These are phyloP conservation scores for Myzus persicae DNA, from an alignment of 1,140 invertebrate species.

Conservation along the genomic window DNA sequence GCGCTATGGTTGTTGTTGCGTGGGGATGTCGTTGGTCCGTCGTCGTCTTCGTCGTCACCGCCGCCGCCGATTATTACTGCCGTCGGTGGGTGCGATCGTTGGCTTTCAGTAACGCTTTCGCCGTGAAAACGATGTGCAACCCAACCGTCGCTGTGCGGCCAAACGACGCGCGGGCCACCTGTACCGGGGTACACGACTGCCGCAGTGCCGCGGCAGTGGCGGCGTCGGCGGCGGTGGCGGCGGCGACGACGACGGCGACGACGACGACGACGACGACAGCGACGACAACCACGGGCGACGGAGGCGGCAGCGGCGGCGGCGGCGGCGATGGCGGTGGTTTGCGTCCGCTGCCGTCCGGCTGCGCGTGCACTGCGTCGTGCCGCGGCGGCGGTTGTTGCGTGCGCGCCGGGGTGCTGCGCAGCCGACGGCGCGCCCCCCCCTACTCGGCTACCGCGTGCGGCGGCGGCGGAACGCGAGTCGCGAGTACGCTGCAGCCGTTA, in stretches of 20 bases:
- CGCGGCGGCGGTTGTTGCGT: conserved; percentile 45
- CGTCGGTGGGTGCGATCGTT: not conserved
- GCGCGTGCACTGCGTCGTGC: conserved; percentile 56
- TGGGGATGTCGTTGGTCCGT: not conserved
- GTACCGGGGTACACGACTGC: conserved; percentile 42
- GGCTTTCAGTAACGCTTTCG: not conserved
- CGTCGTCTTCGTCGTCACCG: not conserved
- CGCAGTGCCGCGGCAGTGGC: not conserved
- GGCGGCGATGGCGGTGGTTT: conserved; percentile 21
- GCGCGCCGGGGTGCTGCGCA: conserved; percentile 52
- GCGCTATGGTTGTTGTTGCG: conserved; percentile 21
- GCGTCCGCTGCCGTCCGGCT: conserved; percentile 56
- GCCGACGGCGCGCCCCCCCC: not conserved
- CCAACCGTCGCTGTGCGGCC: not conserved
- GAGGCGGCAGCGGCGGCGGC: not conserved
- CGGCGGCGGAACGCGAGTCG: not conserved
- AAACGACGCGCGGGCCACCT: conserved; percentile 48
- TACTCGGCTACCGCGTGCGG: not conserved
- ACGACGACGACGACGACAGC: not conserved
- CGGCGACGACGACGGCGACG: not conserved
- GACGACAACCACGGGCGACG: not conserved
- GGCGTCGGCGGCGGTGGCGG: not conserved
- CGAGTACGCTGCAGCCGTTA: conserved; percentile 1
- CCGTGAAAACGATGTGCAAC: not conserved
- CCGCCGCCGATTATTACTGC: not conserved